Conservation (phyloP, 2,888 invertebrate species). For the Griposia aprilina region DNA sequence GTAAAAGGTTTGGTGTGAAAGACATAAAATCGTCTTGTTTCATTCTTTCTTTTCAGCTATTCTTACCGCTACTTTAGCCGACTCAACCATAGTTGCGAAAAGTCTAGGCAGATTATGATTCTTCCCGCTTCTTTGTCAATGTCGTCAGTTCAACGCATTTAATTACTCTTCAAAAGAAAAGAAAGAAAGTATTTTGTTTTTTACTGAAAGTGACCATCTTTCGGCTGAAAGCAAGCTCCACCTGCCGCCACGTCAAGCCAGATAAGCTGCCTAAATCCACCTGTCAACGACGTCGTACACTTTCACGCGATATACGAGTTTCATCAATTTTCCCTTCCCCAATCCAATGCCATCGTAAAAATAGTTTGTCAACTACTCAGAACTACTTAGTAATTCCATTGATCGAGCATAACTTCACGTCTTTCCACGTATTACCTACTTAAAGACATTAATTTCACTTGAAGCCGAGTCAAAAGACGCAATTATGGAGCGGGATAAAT, state of each 20-base stretch:
- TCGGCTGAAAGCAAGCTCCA: neutral
- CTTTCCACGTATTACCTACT: neutral
- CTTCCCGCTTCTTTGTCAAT: neutral
- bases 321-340: neutral
- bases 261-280: neutral
- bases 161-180: neutral
- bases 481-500: slow-evolving; percentile 16
- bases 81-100: neutral
- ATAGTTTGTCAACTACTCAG: neutral
- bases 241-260: neutral
- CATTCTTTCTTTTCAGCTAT: neutral
- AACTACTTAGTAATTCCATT: neutral
- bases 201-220: neutral
- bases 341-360: neutral
- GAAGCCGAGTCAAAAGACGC: slow-evolving; percentile 15
- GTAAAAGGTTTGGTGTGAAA: no score
- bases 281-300: neutral
- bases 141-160: neutral
- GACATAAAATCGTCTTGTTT: neutral
- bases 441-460: slow-evolving; percentile 32
- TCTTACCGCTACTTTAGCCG: neutral
- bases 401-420: neutral
- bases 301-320: neutral
- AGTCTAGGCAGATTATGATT: neutral
- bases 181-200: neutral